Percentiles rank a stretch among this genome's conserved stretches.
These are phyloP conservation scores for Phania funesta DNA, from an alignment of 2,888 invertebrate species.

Conservation along the genomic window DNA sequence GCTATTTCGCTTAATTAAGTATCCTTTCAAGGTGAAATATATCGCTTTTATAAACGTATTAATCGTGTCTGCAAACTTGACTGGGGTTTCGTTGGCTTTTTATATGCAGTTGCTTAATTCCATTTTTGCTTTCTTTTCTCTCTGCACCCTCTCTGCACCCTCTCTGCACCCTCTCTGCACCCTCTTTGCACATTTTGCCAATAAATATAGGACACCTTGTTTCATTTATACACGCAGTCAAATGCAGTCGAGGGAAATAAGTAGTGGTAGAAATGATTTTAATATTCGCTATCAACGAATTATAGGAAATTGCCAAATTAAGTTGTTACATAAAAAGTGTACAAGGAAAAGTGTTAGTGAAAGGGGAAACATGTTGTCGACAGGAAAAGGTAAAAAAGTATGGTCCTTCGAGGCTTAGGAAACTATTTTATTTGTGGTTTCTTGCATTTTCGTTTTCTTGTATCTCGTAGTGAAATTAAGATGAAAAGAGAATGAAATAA, in stretches of 20 bases:
- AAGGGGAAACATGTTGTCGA: background rate
- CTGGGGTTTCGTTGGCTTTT: constrained; percentile 19
- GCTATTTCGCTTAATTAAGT: background rate
- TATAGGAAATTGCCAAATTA: constrained; percentile 50
- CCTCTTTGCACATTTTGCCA: background rate
- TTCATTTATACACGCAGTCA: constrained; percentile 26
- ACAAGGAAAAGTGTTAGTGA: background rate
- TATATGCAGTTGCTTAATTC: constrained; percentile 21
- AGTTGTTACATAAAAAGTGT: constrained; percentile 19
- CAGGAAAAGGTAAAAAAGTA: background rate
- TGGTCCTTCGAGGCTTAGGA: background rate
- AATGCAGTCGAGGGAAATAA: background rate
- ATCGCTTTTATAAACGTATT: constrained; percentile 10
- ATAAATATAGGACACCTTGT: constrained; percentile 6
- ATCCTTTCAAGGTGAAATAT: background rate
- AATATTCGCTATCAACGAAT: constrained; percentile 30
- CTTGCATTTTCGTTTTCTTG: too few species aligned
- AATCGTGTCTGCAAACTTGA: constrained; percentile 16
- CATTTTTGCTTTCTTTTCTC: background rate
- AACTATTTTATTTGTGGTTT: background rate
- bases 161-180: too few species aligned
- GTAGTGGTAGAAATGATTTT: constrained; percentile 16
- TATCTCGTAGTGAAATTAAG: too few species aligned
- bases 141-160: background rate
- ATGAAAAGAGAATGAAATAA: too few species aligned